Evolutionary conservation across 2,797 vertebrate species (phyloP).

Genomic region (Pangasius krempfi): DNA sequence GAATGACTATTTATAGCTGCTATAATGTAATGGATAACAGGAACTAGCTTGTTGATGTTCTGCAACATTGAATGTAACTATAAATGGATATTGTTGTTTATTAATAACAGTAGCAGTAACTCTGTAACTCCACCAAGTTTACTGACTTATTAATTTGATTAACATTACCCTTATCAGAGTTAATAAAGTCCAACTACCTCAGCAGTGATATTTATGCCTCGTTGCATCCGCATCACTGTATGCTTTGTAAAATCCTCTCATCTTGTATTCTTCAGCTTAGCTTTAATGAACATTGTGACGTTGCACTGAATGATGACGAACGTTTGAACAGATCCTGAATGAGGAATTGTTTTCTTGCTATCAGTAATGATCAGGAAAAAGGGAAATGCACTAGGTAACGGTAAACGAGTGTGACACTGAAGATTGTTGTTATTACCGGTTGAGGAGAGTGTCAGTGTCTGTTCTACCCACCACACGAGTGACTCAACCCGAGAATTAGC

Average conservation of each 20-base stretch:
- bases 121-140: not conserved
- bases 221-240: not conserved
- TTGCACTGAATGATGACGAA: not conserved
- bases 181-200: not conserved
- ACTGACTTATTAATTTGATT: not conserved
- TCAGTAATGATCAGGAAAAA: not conserved
- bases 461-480: constrained; percentile 42
- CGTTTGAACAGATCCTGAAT: not conserved
- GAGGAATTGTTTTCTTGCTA: constrained; percentile 27
- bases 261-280: not conserved
- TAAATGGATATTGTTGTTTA: not conserved
- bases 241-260: not conserved
- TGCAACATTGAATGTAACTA: not conserved
- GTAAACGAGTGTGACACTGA: constrained; percentile 28
- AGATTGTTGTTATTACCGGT: constrained; percentile 49
- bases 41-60: not conserved
- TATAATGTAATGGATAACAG: not conserved
- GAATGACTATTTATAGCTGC: not conserved
- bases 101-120: not conserved
- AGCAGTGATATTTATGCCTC: not conserved
- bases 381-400: constrained; percentile 19
- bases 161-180: not conserved
- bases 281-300: constrained; percentile 14
- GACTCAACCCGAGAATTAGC: constrained; percentile 48
- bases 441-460: constrained; percentile 34